Base-by-base conservation (phyloP, 2,888 invertebrate species). In the Agriopis leucophaearia region DNA sequence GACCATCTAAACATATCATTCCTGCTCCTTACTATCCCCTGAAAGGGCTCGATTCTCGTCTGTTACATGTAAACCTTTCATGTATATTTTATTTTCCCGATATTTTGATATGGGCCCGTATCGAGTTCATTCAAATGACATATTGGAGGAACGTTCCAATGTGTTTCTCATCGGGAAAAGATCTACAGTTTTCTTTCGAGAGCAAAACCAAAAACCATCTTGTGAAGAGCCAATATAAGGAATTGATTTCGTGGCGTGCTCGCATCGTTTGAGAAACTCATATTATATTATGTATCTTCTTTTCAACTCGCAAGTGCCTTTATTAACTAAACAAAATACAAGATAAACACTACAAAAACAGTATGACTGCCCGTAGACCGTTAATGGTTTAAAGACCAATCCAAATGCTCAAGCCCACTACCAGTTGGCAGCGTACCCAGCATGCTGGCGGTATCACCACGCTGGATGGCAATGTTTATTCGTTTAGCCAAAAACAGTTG, bases 21-120 rank as follows among this genome's bases (percentile, higher is more conserved):
- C 76, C 79, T 77, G 72, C 75, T 81, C 82, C 81, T 80, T 83
- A 85, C 86, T 87, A 87, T 87, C 85, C 81, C 74, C 75, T 74
- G 78, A 86, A 88, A 86, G 85, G 83, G 81, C 82, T 77, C 76
- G 77, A 82, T 80, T 85, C 84, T 84, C 84, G 81, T 82, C 83
- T 87, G 87, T 87, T 89, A 88, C 87, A 86, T 89, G 88, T 88
- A 87, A 90, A 90, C 88, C 89, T 89, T 92, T 91, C 87, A 90
- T 90, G 88, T 91, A 89, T 90, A 88, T 90, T 91, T 91, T 90
- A 90, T 88, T 89, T 82, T 48, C 38, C 81, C 82, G 84, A 88
- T 88, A 90, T 90, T 88, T 87, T 86, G 86, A 88, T 89, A 87
- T 86, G 84, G 84, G 84, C 86, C 86, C 87, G 86, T 87, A 90